Evolutionary conservation across 2,888 invertebrate species (phyloP), one percentile per base, ranked within the genome.

Genomic region (Acrobeloides nanus): DNA sequence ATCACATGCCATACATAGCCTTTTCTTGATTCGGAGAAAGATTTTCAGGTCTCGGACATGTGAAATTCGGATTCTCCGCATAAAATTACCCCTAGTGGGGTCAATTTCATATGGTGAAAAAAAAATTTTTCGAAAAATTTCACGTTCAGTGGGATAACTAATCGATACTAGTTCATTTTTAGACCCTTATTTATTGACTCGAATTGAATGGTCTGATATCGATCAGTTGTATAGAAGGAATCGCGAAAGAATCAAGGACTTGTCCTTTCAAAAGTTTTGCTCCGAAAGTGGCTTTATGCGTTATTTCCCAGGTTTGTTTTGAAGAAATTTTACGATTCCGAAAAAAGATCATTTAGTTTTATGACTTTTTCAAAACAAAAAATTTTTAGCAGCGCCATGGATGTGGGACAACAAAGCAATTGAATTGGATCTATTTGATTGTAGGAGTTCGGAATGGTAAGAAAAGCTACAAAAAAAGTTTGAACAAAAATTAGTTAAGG

Each of bases 191-290:
- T 87, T 93, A 5, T 82, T 90, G 52, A 84, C 86, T 76, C 89
- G 89, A 27, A 87, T 95, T 49, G 80, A 83, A 72, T 95, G 93
- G 92, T 89, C 93, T 0, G 84, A 86, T 74, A 80, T 79, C 17
- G 79, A 97, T 42, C 87, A 92, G n/a, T 54, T 68, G 18, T 72
- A 69, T 41, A 62, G 68, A 0, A 57, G 63, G 4, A 68, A 72
- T 42, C 59, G 68, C n/a, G 70, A 71, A 31, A 60, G 61, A 20
- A 61, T 64, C 12, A 60, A 68, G 26, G 72, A 72, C 47, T 51
- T 72, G 27, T 68, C 66, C 1, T 97, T 93, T 89, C 97, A 97
- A 77, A 93, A 92, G 76, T 97, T 95, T 75, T 92, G 95, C 24
- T 89, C 89, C 61, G 83, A 87, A 25, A 83, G 85, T 3, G 97